Evolutionary conservation across 2,888 invertebrate species (phyloP).

Genomic region (Eupithecia insigniata): DNA sequence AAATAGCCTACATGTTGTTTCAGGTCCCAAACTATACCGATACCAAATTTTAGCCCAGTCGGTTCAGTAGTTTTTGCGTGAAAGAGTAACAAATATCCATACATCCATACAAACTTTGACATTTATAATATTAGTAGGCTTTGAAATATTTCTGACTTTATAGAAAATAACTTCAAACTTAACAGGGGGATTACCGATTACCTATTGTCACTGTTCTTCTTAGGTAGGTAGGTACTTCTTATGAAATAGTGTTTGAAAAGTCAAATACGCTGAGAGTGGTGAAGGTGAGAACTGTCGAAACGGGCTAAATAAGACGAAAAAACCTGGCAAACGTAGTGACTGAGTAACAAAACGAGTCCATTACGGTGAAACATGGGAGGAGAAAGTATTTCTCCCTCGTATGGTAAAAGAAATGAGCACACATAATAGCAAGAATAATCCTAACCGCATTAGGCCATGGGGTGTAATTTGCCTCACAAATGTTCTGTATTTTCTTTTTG

Average conservation of each 20-base stretch:
- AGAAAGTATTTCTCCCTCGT: slow-evolving; percentile 42
- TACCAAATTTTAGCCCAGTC: too few relatives aligned
- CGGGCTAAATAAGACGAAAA: background rate
- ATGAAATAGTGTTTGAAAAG: background rate
- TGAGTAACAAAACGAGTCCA: slow-evolving; percentile 27
- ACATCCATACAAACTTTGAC: too few relatives aligned
- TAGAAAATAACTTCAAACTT: too few relatives aligned
- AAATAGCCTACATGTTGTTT: too few relatives aligned
- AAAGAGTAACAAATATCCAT: too few relatives aligned
- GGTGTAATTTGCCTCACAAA: slow-evolving; percentile 72
- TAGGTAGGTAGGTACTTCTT: background rate
- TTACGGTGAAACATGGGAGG: slow-evolving; percentile 42
- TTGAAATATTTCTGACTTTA: too few relatives aligned
- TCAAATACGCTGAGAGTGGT: background rate
- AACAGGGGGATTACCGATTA: too few relatives aligned
- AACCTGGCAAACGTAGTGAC: slow-evolving; percentile 4
- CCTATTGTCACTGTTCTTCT: background rate
- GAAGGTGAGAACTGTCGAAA: background rate
- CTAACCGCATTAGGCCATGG: slow-evolving; percentile 62
- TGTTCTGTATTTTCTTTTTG: slow-evolving; percentile 55
- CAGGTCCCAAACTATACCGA: too few relatives aligned
- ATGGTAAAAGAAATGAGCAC: slow-evolving; percentile 48
- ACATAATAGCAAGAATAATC: slow-evolving; percentile 58
- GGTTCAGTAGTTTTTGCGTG: too few relatives aligned
- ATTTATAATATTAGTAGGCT: too few relatives aligned